Evolutionary conservation across 2,888 invertebrate genomes (phyloP).

Genomic region (Meta bourneti): DNA sequence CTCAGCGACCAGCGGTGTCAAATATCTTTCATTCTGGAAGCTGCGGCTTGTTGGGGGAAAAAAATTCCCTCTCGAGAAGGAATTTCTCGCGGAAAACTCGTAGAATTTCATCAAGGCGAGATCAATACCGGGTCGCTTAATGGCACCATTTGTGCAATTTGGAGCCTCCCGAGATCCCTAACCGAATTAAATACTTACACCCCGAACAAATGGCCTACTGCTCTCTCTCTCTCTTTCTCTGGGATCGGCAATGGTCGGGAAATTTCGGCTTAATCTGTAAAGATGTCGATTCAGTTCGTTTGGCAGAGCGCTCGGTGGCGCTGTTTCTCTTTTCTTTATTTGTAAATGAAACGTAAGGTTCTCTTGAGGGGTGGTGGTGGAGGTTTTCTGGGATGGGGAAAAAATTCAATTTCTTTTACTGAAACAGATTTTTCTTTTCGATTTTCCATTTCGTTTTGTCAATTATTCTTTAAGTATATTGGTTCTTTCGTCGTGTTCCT

Average conservation of each 20-base stretch:
- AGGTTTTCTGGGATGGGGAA: background rate
- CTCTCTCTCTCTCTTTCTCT: too few relatives aligned
- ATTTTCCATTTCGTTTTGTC: background rate
- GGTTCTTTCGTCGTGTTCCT: too few relatives aligned
- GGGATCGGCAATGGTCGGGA: conserved; percentile 28
- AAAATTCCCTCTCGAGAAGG: too few relatives aligned
- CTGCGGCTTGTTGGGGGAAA: background rate
- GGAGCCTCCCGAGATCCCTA: background rate
- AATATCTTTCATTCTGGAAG: background rate
- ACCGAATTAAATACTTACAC: conserved; percentile 60
- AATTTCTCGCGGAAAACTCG: background rate
- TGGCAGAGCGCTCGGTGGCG: background rate
- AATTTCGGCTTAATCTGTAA: conserved; percentile 14
- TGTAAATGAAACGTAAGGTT: conserved; percentile 1
- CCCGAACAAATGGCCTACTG: conserved; percentile 17
- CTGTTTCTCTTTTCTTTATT: background rate
- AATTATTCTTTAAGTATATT: background rate
- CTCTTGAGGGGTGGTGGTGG: background rate
- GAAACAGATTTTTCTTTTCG: background rate
- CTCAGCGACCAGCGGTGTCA: too few relatives aligned
- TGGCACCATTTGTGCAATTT: conserved; percentile 52
- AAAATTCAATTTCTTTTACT: background rate
- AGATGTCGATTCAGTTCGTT: conserved; percentile 28
- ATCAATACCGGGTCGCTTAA: conserved; percentile 42
- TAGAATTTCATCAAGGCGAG: background rate